Evolutionary conservation across 1,140 invertebrate genomes (phyloP), one percentile per base, ranked within the genome.

Genomic region (Drosophila yakuba): DNA sequence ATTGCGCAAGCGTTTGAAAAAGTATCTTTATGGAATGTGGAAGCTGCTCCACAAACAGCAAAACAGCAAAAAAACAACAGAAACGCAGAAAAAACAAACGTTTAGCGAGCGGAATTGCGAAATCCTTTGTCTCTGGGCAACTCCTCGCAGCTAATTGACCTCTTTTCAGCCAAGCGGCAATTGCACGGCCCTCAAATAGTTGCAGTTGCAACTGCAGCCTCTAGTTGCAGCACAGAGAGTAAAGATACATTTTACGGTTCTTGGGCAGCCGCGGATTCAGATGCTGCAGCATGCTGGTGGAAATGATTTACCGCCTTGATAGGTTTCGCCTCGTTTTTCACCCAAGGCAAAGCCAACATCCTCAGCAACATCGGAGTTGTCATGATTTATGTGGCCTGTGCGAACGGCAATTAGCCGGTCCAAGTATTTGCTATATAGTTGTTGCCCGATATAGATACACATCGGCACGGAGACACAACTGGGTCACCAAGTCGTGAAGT

Each of bases 101-200:
- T 72, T 72, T 72, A 72, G 64, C 36, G 51, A 50, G 44, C 64
- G 20, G 8, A 36, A 68, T 69, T 57, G 52, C 68, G 54, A 72
- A 72, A 72, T 72, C 57, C 69, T 68, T 84, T 67, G 59, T 75
- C 57, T 71, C 45, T 56, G 47, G 36, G 50, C 59, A 52, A 55
- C 73, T 74, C 64, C 61, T 81, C 61, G 43, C 76, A 73, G 84
- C 73, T 88, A 88, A 89, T 89, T 89, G 84, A 88, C 84, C 84
- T 89, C 84, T 88, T 88, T 88, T 67, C 84, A 89, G 50, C 80
- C 73, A 88, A 84, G 84, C 84, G 84, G 84, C 84, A 88, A 88
- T 89, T 89, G 83, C 60, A 80, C 52, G 83, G 83, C 83, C 83
- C 83, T 88, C 81, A 47, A 83, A 67, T 68, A 56, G 54, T 52